Base-by-base conservation (phyloP, 2,797 vertebrate genomes). In the Spinibarbus caldwelli region DNA sequence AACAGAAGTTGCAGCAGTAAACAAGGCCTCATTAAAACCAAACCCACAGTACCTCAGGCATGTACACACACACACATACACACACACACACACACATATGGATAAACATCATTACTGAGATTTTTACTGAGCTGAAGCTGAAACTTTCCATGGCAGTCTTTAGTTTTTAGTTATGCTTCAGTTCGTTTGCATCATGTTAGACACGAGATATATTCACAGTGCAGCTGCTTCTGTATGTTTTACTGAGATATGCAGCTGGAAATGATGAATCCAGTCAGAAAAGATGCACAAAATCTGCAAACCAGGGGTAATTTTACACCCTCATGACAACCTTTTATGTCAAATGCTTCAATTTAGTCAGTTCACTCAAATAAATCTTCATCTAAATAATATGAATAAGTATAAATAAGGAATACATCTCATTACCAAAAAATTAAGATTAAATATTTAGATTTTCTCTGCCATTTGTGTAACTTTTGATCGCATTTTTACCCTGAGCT, bases 1-100 rank as follows among this genome's bases (percentile, higher is more conserved):
- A 54, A 54, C 6, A 38, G 52, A 59, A 41, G 78, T n/a, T 67
- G 45, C 64, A 59, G 78, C 78, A 85, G 59, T 38, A 82, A 73
- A 86, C 59, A 84, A 57, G 73, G 15, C 49, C 52, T 82, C 54
- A 47, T 87, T 77, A 87, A 77, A 86, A 41, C 12, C 26, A n/a
- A n/a, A n/a, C 47, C 72, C 47, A 23, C 29, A 59, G 67, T 62
- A 52, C 47, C 68, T 75, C 29, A 75, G 54, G 77, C 75, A 77
- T 59, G n/a, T 17, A n/a, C n/a, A n/a, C n/a, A 64, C 43, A 79
- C 54, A 73, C 73, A 86, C 77, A 31, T 1, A 57, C 43, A 68
- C 23, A 77, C 41, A 71, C 78, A 78, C 80, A 68, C 72, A 81
- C 15, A 57, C 21, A 62, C 57, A 62, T 10, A 10, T 34, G 47